A percentile compares a stretch with the other conserved stretches of the same genome.
These are phyloP conservation scores for Troides oblongomaculatus DNA, from an alignment of 2,888 invertebrate species.

Conservation along the genomic window DNA sequence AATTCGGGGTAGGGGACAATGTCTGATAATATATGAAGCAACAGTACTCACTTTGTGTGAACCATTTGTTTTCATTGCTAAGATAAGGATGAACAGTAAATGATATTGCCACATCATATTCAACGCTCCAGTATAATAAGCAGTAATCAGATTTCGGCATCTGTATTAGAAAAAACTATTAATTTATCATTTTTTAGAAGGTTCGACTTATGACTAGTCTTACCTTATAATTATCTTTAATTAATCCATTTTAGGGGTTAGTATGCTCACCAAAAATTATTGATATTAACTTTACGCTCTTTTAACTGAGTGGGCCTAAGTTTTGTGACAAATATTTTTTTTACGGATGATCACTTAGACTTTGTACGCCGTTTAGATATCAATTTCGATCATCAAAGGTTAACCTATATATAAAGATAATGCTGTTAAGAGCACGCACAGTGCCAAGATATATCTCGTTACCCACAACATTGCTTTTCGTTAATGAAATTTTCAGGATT, in stretches of 20 bases:
- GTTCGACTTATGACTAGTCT: too few species aligned
- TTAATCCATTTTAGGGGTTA: too few species aligned
- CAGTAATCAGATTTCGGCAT: constrained; percentile 54
- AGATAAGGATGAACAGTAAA: constrained; percentile 50
- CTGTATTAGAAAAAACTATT: constrained; percentile 41
- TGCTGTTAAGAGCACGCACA: not conserved
- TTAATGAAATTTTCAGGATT: not conserved
- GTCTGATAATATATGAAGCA: constrained; percentile 19
- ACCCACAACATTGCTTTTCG: not conserved
- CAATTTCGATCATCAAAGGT: too few species aligned
- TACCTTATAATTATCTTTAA: too few species aligned
- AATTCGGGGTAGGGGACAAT: constrained; percentile 12
- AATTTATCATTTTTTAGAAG: too few species aligned
- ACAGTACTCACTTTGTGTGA: constrained; percentile 53
- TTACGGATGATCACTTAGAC: not conserved
- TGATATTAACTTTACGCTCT: not conserved
- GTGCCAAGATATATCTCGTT: not conserved
- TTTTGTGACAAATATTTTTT: not conserved
- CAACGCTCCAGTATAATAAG: constrained; percentile 43
- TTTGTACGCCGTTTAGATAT: too few species aligned
- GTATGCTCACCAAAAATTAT: not conserved
- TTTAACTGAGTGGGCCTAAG: not conserved
- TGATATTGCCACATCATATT: constrained; percentile 65
- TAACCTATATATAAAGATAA: too few species aligned
- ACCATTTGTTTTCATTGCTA: constrained; percentile 49